Evolutionary conservation across 2,888 invertebrate species (phyloP), one percentile per base, ranked within the genome.

Genomic region (Ommatoiulus sabulosus): DNA sequence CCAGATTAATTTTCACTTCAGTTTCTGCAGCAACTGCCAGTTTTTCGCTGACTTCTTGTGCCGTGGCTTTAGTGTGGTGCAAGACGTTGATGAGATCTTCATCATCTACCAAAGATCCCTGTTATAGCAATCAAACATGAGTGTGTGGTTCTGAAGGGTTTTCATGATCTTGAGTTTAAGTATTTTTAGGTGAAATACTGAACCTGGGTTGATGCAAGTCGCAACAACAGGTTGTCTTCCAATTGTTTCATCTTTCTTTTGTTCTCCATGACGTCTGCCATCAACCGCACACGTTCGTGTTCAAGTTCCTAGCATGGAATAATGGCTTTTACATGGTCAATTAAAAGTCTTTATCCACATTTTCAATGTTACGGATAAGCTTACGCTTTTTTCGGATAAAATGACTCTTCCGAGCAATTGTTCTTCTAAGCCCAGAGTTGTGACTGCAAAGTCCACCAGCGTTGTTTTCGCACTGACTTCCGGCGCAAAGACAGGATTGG

Each of bases 381-480:
- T 85, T 86, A 91, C 88, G 0, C 97, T 96, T 93, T 98, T 98
- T 92, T 99, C 99, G 96, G 98, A 98, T 24, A 98, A 93, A 92
- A 99, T 99, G 0, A 99, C 98, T 90, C 98, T 94, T 3, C 94
- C 98, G 44, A 99, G 93, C 6, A 99, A 93, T 92, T 99, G 99
- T 93, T 99, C 99, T 93, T 99, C 99, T 46, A 99, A 93, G 12
- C 99, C 98, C 92, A 97, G 95, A 96, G 98, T 98, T 3, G 99
- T 99, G 0, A 99, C 99, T 0, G 99, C 99, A 92, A 99, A 99
- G 92, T 99, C 98, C 91, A 99, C 98, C 89, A 99, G 98, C 0
- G 98, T 97, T 0, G 98, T 98, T 92, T 98, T 98, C 0, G 99
- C 98, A 91, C 97, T 97, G 90, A 99, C 96, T 94, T 99, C 99